Base-by-base conservation (phyloP, 2,797 vertebrate species). In the Falco columbarius region DNA sequence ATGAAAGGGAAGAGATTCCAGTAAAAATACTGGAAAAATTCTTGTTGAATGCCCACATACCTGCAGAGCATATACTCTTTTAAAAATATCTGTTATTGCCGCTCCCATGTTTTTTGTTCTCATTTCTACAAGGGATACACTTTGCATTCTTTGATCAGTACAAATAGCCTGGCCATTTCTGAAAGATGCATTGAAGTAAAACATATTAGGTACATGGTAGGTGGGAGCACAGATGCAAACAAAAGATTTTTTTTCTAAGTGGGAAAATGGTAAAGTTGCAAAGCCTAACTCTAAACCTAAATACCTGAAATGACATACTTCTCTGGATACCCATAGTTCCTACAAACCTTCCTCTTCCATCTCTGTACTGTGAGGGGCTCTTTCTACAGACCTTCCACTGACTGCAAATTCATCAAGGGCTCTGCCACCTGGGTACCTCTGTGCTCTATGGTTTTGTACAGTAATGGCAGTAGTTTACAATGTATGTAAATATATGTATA, bases 201-300 rank as follows among this genome's bases (percentile, higher is more conserved):
- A 17, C 7, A 7, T 42, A 7, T 20, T 59, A 52, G n/a, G 9
- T 59, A 20, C 0, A 0, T 34, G 15, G 62, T 63, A 51, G 29
- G 26, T 42, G n/a, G 26, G n/a, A 93, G 13, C 49, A 58, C 4
- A 82, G 65, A 90, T 81, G 12, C 26, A 92, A 83, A 65, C 7
- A 52, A 12, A 71, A 59, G 1, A 1, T 0, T 5, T 38, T 49
- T 42, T 20, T 23, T 26, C 14, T 11, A 65, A 51, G 18, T 38
- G 27, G 30, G 20, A 89, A 85, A 71, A 85, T 52, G 30, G 27
- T 81, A 23, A 42, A 46, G 12, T 55, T 86, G 40, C 22, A 36
- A 36, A 38, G 17, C 92, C 22, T 58, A 63, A n/a, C 51, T 29
- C 23, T 65, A 79, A 65, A 46, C 14, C 19, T 38, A 74, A 67